A percentile compares a stretch with the other conserved stretches of the same genome.
phyloP scores from a whole-genome alignment of 2,113 vertebrate genomes.

The Cettia cetti region DNA sequence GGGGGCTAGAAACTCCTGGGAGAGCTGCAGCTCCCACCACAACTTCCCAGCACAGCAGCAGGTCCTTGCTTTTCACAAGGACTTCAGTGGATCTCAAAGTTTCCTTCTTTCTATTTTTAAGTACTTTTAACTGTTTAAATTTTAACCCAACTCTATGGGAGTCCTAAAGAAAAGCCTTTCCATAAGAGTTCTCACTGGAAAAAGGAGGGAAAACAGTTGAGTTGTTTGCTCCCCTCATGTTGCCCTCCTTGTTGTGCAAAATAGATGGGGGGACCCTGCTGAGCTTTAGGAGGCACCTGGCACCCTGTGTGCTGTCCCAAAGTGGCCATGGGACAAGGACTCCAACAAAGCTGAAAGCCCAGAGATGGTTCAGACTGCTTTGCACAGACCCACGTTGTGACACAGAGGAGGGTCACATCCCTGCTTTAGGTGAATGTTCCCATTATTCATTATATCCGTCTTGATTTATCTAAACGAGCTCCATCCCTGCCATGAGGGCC shows the following conservation, averaged over 20 bases:
- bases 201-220: neutral
- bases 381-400: rapidly evolving
- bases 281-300: neutral
- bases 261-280: neutral
- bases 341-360: neutral
- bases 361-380: neutral
- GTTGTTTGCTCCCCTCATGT: neutral
- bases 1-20: neutral
- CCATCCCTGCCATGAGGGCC: neutral
- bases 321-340: neutral
- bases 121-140: neutral
- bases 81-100: neutral
- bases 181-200: neutral
- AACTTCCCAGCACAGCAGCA: neutral
- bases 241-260: no score
- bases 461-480: neutral
- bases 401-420: neutral
- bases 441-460: neutral
- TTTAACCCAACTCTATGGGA: neutral
- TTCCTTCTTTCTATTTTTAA: neutral
- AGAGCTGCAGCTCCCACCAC: neutral
- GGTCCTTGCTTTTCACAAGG: neutral
- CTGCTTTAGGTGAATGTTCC: neutral
- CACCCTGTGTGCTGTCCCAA: neutral
- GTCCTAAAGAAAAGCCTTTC: neutral